Evolutionary conservation across 2,797 vertebrate species (phyloP).

Genomic region (Tapirus indicus): DNA sequence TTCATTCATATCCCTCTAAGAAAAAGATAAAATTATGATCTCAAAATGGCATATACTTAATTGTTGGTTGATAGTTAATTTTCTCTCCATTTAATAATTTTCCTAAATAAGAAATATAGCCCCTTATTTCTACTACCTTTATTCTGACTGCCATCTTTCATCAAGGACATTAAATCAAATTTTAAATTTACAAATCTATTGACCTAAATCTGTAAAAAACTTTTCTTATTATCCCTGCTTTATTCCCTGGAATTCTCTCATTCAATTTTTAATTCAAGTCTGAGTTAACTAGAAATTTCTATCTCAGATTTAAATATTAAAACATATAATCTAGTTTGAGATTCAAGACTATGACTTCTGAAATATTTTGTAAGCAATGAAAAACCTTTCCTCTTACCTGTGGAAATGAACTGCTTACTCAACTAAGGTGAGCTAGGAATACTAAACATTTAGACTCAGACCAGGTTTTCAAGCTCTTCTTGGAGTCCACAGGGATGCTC

Average conservation of each 20-base stretch:
- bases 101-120: not conserved
- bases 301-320: not conserved
- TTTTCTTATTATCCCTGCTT: not conserved
- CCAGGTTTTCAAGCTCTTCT: not conserved
- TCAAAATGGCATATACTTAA: not conserved
- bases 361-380: not conserved
- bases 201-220: not conserved
- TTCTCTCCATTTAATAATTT: not conserved
- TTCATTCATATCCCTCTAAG: not conserved
- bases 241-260: not conserved
- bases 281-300: not conserved
- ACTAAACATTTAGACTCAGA: not conserved
- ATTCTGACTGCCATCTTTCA: not conserved
- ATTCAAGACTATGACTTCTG: not conserved
- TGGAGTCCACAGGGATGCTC: not conserved
- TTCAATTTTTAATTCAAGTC: not conserved
- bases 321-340: not conserved
- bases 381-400: not conserved
- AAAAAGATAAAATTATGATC: not conserved
- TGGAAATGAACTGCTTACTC: not conserved
- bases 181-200: not conserved
- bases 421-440: not conserved
- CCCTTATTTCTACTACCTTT: not conserved
- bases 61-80: accelerated
- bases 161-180: not conserved